These are phyloP conservation scores for Drosophila parthenogenetica DNA, from an alignment of 2,888 invertebrate species.

Conservation along the genomic window DNA sequence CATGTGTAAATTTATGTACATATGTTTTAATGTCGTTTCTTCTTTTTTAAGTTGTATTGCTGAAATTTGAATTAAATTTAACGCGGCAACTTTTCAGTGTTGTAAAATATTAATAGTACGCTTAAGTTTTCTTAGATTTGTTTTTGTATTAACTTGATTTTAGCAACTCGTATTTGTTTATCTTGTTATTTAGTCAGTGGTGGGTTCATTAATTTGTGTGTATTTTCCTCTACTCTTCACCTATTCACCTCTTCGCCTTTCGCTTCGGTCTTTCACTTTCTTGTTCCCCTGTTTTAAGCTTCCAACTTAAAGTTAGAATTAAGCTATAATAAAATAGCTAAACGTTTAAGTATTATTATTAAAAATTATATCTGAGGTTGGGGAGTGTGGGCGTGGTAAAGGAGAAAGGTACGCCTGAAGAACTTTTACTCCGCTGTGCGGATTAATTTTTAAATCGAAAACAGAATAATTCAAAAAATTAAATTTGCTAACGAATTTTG, in stretches of 20 bases:
- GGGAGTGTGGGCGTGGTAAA: neutral
- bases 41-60: conserved; percentile 41
- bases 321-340: conserved; percentile 50
- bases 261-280: conserved; percentile 23
- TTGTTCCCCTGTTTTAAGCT: conserved; percentile 20
- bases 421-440: conserved; percentile 30
- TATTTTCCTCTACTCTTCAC: conserved; percentile 43
- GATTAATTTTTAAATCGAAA: conserved; percentile 6
- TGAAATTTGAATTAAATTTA: conserved; percentile 58
- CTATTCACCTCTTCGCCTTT: conserved; percentile 22
- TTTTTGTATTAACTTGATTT: conserved; percentile 3
- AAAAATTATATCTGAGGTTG: conserved; percentile 12
- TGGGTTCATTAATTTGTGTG: conserved; percentile 73
- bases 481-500: conserved; percentile 47
- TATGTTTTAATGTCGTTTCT: conserved; percentile 15
- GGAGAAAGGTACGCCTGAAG: neutral
- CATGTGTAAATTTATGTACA: conserved; percentile 33
- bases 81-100: conserved; percentile 60
- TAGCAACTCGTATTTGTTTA: conserved; percentile 50
- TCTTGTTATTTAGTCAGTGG: conserved; percentile 55
- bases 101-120: conserved; percentile 50
- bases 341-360: conserved; percentile 11
- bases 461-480: conserved; percentile 18
- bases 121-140: conserved; percentile 50
- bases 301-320: conserved; percentile 60